Percentiles rank a stretch among this genome's conserved stretches.
These are phyloP conservation scores for Pandemis corylana DNA, from an alignment of 2,888 invertebrate genomes.

Conservation along the genomic window DNA sequence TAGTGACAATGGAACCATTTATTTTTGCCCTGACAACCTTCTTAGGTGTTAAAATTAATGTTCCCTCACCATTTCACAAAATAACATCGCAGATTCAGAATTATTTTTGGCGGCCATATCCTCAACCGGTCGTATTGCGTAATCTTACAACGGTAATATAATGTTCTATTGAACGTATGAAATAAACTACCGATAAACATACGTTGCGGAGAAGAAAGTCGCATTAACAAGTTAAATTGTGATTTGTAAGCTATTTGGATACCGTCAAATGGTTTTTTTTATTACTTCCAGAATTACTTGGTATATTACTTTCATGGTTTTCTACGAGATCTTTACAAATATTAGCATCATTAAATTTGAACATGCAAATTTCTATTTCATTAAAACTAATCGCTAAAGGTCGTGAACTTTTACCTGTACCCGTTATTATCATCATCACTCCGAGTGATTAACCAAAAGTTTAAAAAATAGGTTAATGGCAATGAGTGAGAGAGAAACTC, in stretches of 20 bases:
- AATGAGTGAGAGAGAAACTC: slow-evolving; percentile 59
- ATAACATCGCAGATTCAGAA: slow-evolving; percentile 44
- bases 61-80: slow-evolving; percentile 31
- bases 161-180: slow-evolving; percentile 22
- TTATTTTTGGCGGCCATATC: slow-evolving; percentile 47
- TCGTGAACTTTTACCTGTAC: background rate
- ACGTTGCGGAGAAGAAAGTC: slow-evolving; percentile 23
- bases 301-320: background rate
- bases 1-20: background rate
- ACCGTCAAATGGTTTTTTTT: slow-evolving; percentile 11
- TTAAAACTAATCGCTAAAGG: background rate
- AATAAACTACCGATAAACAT: slow-evolving; percentile 26
- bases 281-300: slow-evolving; percentile 7
- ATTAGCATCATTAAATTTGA: background rate
- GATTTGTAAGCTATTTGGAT: slow-evolving; percentile 15
- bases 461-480: slow-evolving; percentile 17
- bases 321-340: background rate
- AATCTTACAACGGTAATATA: slow-evolving; percentile 13
- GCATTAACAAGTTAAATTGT: slow-evolving; percentile 12
- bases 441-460: background rate
- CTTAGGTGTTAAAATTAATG: slow-evolving; percentile 34
- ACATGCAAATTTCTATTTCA: background rate
- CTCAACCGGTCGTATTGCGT: slow-evolving; percentile 41
- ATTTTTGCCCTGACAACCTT: slow-evolving; percentile 34
- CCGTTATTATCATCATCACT: background rate